phyloP scores from a whole-genome alignment of 1,140 invertebrate species.

The Chionoecetes opilio region DNA sequence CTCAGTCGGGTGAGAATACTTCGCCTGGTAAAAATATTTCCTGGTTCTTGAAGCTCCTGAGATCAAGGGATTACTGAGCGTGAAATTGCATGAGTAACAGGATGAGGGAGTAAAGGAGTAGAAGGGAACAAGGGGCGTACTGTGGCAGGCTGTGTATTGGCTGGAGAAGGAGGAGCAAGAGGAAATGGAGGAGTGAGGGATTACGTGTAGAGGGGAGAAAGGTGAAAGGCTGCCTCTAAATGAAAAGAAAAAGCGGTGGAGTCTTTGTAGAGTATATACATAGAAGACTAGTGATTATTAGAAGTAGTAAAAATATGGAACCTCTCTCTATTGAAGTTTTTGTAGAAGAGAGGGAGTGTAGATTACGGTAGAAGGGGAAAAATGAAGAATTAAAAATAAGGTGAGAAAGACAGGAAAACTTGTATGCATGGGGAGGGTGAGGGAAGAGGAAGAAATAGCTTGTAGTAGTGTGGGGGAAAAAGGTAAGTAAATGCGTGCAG shows the following conservation, averaged over 20 bases:
- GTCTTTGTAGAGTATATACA: background rate
- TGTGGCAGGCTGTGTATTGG: background rate
- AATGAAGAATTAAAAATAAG: too few species aligned
- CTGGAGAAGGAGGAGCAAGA: background rate
- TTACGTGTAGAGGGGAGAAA: background rate
- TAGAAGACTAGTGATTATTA: background rate
- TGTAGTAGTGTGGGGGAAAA: background rate
- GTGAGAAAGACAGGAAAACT: background rate
- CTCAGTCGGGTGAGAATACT: background rate
- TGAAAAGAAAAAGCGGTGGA: background rate
- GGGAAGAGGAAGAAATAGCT: background rate
- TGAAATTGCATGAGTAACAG: conserved; percentile 29
- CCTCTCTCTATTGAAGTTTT: too few species aligned
- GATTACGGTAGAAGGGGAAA: too few species aligned
- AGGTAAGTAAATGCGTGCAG: background rate
- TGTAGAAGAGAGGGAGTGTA: too few species aligned
- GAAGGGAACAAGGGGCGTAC: background rate
- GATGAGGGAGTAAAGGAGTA: background rate
- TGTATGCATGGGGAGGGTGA: background rate
- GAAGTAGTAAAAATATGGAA: background rate
- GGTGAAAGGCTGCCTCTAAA: background rate
- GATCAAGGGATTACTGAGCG: conserved; percentile 7
- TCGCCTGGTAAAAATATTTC: background rate
- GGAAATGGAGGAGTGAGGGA: background rate
- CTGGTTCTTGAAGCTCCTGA: conserved; percentile 18